Evolutionary conservation across 2,888 invertebrate genomes (phyloP), one percentile per base, ranked within the genome.

Genomic region (Platycheirus albimanus): DNA sequence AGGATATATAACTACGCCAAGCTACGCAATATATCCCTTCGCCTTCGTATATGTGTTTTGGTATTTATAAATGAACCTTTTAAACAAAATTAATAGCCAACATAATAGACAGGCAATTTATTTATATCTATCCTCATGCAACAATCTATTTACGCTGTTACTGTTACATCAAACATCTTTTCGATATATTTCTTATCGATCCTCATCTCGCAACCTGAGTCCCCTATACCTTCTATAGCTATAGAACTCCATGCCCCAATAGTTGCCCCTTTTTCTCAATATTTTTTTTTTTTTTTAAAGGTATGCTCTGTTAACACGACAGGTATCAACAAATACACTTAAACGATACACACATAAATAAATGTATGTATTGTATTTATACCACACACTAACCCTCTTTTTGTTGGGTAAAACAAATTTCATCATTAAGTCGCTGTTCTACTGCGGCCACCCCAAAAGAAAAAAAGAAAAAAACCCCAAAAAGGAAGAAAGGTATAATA

Each of bases 81-180:
- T 72, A 69, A 77, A 78, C 43, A 74, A 83, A 83, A 83, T 78
- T 78, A 83, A 83, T 83, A 83, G 83, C 83, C 67, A 67, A 78
- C 67, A 71, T 77, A 81, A 77, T 83, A 83, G 78, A 78, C 78
- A 78, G 83, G 83, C 78, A 83, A 78, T 83, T 83, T 78, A 78
- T 83, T 83, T 52, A 41, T 33, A 33, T 41, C 71, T 51, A 13
- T 41, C 66, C 13, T 67, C 45, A 75, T 70, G 43, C 54, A 77
- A 47, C 76, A 77, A 77, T 81, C 71, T 52, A 71, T 81, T 72
- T 67, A 58, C 76, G 66, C 41, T 41, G 5, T 6, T 3, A 24
- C n/a, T 66, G 70, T 70, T 58, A 76, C 66, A 81, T 71, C 45
- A 66, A 36, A 64, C 20, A 76, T 70, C 71, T 61, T 66, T 41